Conservation (phyloP, 2,888 invertebrate genomes). For the Xanthia icteritia region DNA sequence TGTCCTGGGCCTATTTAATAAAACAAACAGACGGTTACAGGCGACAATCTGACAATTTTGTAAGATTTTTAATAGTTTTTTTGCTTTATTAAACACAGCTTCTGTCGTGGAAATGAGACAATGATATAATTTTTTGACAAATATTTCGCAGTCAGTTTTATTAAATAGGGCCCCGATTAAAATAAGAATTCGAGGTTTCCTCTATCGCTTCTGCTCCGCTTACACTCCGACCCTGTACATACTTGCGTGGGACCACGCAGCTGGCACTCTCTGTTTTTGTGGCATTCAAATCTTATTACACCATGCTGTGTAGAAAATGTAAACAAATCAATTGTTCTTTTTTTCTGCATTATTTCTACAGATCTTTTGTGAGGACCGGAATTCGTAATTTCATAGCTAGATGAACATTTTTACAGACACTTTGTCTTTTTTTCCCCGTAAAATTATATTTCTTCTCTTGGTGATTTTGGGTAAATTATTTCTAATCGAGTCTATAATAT, state of each 20-base stretch:
- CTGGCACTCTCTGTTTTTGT: slow-evolving; percentile 49
- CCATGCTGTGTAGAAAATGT: slow-evolving; percentile 40
- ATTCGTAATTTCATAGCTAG: background rate
- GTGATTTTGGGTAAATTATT: background rate
- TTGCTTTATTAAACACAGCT: background rate
- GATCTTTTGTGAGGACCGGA: background rate
- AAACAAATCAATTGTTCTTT: slow-evolving; percentile 50
- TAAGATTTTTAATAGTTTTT: background rate
- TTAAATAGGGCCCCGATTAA: background rate
- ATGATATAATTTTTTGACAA: too few species aligned
- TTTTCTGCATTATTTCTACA: background rate
- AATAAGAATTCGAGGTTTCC: background rate
- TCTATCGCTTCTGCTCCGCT: slow-evolving; percentile 9
- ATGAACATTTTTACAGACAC: background rate
- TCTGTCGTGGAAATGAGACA: too few species aligned
- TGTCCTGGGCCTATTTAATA: background rate
- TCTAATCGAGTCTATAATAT: background rate
- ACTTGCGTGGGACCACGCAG: slow-evolving; percentile 44
- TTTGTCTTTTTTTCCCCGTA: background rate
- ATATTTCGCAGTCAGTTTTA: too few species aligned
- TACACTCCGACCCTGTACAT: background rate
- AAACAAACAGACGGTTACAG: background rate
- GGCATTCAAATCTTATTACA: slow-evolving; percentile 56
- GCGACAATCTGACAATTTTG: background rate
- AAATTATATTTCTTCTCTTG: background rate